Evolutionary conservation across 1,140 invertebrate species (phyloP), one percentile per base, ranked within the genome.

Genomic region (Nymphalis io): DNA sequence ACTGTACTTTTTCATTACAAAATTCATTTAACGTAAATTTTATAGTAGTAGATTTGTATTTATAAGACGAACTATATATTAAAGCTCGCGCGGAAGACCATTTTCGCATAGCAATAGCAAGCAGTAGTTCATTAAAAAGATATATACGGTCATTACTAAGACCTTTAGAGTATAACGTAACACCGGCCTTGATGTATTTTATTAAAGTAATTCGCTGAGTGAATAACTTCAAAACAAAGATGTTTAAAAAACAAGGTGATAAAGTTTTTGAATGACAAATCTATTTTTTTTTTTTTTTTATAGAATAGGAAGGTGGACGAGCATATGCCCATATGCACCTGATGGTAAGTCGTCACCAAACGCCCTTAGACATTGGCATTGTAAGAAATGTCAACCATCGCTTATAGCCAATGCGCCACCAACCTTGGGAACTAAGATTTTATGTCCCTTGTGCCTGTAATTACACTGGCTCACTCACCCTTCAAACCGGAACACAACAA

Each of bases 61-160:
- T 79, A 77, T 81, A 80, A 84, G 78, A 81, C 68, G 70, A 76
- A 76, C 78, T 42, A 81, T 84, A 82, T 78, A 82, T 82, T 80
- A 78, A 48, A 77, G 78, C 39, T 78, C 76, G 76, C 74, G 66
- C 66, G 65, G 69, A 69, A 79, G 74, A 73, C 62, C 75, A 73
- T 82, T 82, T 82, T 82, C 79, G 78, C 82, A 82, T 84, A 85
- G 77, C 80, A 79, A 81, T 80, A 76, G 75, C 75, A 75, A 75
- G 75, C 70, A 85, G 71, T 81, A 82, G 84, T 87, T 87, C 84
- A 83, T 87, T 87, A 84, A 82, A 86, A 83, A 87, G 84, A 87
- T 87, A 82, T 84, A 87, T 84, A 70, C 71, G 82, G 83, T 85
- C 82, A 87, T 87, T 87, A 85, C 66, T 73, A 57, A 39, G 79